Conservation (phyloP, 2,888 invertebrate genomes). For the Tachystola acroxantha region DNA sequence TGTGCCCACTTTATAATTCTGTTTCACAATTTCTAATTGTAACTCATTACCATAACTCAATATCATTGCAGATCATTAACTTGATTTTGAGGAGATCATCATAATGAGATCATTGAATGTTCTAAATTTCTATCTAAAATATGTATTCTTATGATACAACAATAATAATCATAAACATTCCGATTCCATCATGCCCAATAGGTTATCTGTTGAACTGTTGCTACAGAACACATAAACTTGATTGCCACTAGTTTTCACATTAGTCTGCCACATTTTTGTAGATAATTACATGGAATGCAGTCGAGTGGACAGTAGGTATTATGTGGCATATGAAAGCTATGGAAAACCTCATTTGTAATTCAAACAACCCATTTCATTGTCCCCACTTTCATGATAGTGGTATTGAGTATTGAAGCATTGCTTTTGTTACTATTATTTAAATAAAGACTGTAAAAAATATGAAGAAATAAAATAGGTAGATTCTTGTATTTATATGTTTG, state of each 20-base stretch:
- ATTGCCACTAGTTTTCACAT: slow-evolving; percentile 16
- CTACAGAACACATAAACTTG: slow-evolving; percentile 3
- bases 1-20: slow-evolving; percentile 74
- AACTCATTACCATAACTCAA: slow-evolving; percentile 63
- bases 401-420: not conserved
- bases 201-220: not conserved
- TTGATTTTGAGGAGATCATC: slow-evolving; percentile 27
- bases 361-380: slow-evolving; percentile 19
- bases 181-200: not conserved
- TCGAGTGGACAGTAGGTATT: slow-evolving; percentile 14
- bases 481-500: too few relatives aligned
- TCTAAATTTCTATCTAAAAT: slow-evolving; percentile 20
- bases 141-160: not conserved
- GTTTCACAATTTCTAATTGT: slow-evolving; percentile 74
- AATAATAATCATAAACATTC: not conserved
- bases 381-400: slow-evolving; percentile 15
- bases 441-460: too few relatives aligned
- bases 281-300: slow-evolving; percentile 19
- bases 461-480: too few relatives aligned
- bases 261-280: slow-evolving; percentile 17
- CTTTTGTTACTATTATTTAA: not conserved
- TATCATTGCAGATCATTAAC: slow-evolving; percentile 45
- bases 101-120: slow-evolving; percentile 30
- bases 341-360: slow-evolving; percentile 21
- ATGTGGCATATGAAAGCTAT: slow-evolving; percentile 19